phyloP scores from a whole-genome alignment of 2,888 invertebrate species.

The Yponomeuta sedellus region DNA sequence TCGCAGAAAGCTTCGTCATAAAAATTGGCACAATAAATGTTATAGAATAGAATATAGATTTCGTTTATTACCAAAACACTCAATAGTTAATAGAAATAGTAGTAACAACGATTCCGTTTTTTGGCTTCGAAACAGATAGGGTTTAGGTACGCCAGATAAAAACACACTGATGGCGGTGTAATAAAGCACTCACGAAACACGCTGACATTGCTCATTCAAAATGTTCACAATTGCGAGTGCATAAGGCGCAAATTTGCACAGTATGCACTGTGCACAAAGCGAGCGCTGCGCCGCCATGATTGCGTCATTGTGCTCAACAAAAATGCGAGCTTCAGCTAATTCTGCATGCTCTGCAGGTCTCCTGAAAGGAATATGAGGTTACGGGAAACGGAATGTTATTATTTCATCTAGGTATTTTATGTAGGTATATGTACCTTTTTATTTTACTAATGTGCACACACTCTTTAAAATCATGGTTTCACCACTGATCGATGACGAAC shows the following conservation, averaged over 20 bases:
- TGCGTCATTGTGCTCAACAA: slow-evolving; percentile 67
- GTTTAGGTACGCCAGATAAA: not conserved
- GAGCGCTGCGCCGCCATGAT: slow-evolving; percentile 42
- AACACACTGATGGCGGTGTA: not conserved
- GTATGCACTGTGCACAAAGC: slow-evolving; percentile 43
- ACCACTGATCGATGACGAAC: too few relatives aligned
- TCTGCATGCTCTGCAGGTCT: slow-evolving; percentile 53
- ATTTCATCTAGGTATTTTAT: too few relatives aligned
- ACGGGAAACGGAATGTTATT: slow-evolving; percentile 18
- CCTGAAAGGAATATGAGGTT: slow-evolving; percentile 53
- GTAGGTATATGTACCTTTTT: too few relatives aligned
- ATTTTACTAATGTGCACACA: too few relatives aligned
- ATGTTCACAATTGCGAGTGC: slow-evolving; percentile 56
- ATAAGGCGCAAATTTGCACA: slow-evolving; percentile 28
- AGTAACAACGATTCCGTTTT: too few relatives aligned
- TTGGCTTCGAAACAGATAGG: too few relatives aligned
- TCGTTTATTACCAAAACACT: too few relatives aligned
- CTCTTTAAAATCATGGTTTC: too few relatives aligned
- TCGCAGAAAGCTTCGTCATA: too few relatives aligned
- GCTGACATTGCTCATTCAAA: slow-evolving; percentile 52
- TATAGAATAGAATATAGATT: too few relatives aligned
- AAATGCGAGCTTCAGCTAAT: slow-evolving; percentile 48
- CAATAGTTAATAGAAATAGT: too few relatives aligned
- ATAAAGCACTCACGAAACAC: slow-evolving; percentile 25
- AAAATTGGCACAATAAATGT: too few relatives aligned